Conservation (phyloP, 1,140 invertebrate genomes). For the Bombus polaris region DNA sequence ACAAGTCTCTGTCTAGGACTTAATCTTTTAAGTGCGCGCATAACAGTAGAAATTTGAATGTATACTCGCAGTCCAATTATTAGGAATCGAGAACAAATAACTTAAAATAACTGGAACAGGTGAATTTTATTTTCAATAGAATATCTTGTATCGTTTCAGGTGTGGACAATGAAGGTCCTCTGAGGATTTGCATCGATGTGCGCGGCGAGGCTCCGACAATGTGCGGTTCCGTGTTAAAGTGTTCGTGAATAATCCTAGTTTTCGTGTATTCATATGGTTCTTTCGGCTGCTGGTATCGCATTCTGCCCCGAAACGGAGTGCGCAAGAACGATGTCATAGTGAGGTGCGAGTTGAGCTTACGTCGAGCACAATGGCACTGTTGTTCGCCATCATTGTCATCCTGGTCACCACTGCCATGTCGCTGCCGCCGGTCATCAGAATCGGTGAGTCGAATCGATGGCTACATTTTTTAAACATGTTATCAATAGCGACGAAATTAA, state of each 20-base stretch:
- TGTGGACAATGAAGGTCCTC: constrained; percentile 25
- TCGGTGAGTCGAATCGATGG: constrained; percentile 82
- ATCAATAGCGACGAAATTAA: too few relatives aligned
- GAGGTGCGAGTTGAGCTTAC: constrained; percentile 74
- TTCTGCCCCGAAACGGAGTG: constrained; percentile 58
- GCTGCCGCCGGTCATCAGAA: constrained; percentile 87
- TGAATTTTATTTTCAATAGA: neutral
- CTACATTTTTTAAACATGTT: too few relatives aligned
- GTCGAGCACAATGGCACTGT: constrained; percentile 79
- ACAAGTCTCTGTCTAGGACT: too few relatives aligned
- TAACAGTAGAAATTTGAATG: too few relatives aligned
- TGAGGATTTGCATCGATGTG: constrained; percentile 52
- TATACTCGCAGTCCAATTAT: neutral
- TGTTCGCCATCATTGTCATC: constrained; percentile 80
- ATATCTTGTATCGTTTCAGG: constrained; percentile 47
- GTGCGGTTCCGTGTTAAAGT: constrained; percentile 71
- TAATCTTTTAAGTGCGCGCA: too few relatives aligned
- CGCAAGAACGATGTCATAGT: constrained; percentile 76
- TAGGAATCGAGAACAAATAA: neutral
- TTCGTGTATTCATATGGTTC: constrained; percentile 46
- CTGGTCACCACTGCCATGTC: constrained; percentile 82
- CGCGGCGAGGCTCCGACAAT: constrained; percentile 46
- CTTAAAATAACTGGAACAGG: neutral
- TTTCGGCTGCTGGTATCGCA: constrained; percentile 61
- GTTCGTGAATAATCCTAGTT: constrained; percentile 67